A percentile compares a stretch with the other conserved stretches of the same genome.
Conservation (phyloP, 2,797 vertebrate genomes). For the Malacoctenus gilli region DNA sequence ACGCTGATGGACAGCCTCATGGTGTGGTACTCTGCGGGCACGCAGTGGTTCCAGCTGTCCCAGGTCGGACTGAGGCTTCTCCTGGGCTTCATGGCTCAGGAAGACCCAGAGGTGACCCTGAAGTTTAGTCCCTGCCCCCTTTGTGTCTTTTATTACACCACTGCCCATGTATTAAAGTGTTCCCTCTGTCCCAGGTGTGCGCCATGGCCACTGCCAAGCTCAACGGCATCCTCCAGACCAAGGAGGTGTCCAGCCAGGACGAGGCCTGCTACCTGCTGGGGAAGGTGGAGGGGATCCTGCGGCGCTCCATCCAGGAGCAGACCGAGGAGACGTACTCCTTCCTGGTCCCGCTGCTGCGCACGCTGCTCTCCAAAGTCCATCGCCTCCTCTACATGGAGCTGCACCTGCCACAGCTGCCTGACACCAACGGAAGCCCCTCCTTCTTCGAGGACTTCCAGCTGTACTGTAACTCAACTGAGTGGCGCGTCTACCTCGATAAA, state of each 20-base stretch:
- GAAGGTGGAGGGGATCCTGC: slow-evolving; percentile 90
- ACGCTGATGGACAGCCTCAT: slow-evolving; percentile 93
- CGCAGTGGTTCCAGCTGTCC: slow-evolving; percentile 87
- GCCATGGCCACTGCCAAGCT: slow-evolving; percentile 95
- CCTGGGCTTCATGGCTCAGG: slow-evolving; percentile 94
- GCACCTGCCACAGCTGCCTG: slow-evolving; percentile 92
- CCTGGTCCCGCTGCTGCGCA: slow-evolving; percentile 93
- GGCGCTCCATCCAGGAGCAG: slow-evolving; percentile 86
- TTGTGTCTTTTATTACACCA: background rate
- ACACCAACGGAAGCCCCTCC: slow-evolving; percentile 93
- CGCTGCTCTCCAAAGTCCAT: slow-evolving; percentile 93
- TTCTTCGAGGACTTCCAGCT: slow-evolving; percentile 98
- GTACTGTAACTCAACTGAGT: slow-evolving; percentile 92
- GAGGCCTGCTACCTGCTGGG: slow-evolving; percentile 96
- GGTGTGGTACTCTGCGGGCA: slow-evolving; percentile 89
- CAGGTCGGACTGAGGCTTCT: slow-evolving; percentile 92
- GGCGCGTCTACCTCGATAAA: slow-evolving; percentile 97
- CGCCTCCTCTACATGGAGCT: slow-evolving; percentile 96
- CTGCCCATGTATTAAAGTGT: no score
- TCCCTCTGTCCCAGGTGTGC: slow-evolving; percentile 82
- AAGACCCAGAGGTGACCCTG: slow-evolving; percentile 86
- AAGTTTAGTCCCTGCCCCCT: no score
- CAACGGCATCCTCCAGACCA: slow-evolving; percentile 95
- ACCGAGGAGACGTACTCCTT: slow-evolving; percentile 92
- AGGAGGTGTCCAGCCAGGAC: slow-evolving; percentile 90